Percentiles rank a stretch among this genome's conserved stretches.
Conservation (phyloP, 2,113 vertebrate genomes). For the Seriola rivoliana region DNA sequence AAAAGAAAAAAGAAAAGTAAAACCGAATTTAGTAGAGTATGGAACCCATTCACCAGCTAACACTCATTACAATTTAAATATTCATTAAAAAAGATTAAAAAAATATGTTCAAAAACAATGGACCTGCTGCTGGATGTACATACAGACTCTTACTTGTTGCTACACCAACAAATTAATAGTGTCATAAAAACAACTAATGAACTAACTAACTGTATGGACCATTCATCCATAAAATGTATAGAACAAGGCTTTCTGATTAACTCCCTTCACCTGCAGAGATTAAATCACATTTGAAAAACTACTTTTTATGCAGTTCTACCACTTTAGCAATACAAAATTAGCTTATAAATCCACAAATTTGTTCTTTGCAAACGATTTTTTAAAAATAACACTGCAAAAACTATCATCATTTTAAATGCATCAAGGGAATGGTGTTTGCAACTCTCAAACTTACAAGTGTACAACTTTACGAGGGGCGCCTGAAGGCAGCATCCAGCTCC, state of each 20-base stretch:
- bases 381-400: too few species aligned
- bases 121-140: too few species aligned
- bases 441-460: neutral
- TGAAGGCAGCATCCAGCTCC: constrained; percentile 70
- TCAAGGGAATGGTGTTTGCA: neutral
- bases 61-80: neutral
- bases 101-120: too few species aligned
- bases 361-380: too few species aligned
- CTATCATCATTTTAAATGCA: neutral
- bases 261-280: too few species aligned
- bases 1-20: too few species aligned
- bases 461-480: constrained; percentile 8
- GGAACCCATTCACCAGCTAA: neutral
- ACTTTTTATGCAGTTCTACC: neutral
- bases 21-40: neutral
- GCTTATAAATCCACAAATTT: too few species aligned
- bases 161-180: neutral
- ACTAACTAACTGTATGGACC: too few species aligned
- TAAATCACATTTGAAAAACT: neutral
- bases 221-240: neutral
- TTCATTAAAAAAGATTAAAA: neutral
- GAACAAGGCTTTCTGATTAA: neutral
- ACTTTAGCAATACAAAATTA: neutral
- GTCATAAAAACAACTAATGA: neutral
- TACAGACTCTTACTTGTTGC: too few species aligned